Evolutionary conservation across 2,113 vertebrate genomes (phyloP).

Genomic region (Helogale parvula): DNA sequence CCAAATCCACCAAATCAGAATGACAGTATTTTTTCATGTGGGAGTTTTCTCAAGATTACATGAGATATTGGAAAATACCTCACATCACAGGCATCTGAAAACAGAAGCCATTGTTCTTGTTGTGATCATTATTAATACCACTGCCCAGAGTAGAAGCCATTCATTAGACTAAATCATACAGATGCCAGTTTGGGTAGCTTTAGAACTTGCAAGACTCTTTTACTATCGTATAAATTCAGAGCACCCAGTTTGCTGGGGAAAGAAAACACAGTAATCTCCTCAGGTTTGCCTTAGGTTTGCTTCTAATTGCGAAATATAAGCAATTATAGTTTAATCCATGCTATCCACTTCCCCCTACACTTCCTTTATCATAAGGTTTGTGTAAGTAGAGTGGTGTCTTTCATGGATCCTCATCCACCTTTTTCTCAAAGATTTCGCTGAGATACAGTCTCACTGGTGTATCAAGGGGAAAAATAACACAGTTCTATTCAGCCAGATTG

Average conservation of each 20-base stretch:
- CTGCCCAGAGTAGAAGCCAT: not conserved
- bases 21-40: not conserved
- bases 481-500: not conserved
- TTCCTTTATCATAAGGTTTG: not conserved
- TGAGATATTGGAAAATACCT: not conserved
- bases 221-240: not conserved
- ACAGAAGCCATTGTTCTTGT: conserved; percentile 19
- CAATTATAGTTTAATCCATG: not conserved
- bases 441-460: not conserved
- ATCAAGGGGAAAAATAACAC: not conserved
- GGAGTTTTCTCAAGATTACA: not conserved
- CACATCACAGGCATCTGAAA: not conserved
- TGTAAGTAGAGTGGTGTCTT: not conserved
- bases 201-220: not conserved
- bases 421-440: not conserved
- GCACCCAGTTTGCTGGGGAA: not conserved
- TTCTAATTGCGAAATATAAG: not conserved
- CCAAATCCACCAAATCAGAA: not conserved
- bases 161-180: not conserved
- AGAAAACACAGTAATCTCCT: not conserved
- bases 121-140: not conserved
- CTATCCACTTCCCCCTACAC: not conserved
- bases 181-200: not conserved
- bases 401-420: not conserved
- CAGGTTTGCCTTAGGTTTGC: not conserved